Percentiles rank a stretch among this genome's conserved stretches.
phyloP scores from a whole-genome alignment of 2,888 invertebrate species.

The Hedychridium roseum region DNA sequence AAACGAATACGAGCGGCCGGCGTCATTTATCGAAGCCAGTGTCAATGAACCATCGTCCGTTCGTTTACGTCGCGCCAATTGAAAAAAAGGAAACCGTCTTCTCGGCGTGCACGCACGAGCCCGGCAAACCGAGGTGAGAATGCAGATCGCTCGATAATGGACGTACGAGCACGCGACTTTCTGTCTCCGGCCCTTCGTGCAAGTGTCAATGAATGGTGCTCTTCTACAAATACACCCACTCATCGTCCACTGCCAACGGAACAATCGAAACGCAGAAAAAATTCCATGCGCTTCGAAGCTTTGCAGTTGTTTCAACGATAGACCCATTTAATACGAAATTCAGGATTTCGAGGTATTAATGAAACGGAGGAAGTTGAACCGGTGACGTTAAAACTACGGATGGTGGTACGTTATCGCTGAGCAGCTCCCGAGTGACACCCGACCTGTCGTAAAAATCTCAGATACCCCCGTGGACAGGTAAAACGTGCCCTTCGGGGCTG shows the following conservation, averaged over 20 bases:
- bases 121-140: slow-evolving; percentile 1
- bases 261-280: not conserved
- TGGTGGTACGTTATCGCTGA: slow-evolving; percentile 56
- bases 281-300: slow-evolving; percentile 1
- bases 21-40: slow-evolving; percentile 37
- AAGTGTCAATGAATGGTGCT: slow-evolving; percentile 6
- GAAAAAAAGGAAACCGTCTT: not conserved
- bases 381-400: slow-evolving; percentile 56
- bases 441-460: slow-evolving; percentile 52
- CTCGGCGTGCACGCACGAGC: slow-evolving; percentile 4
- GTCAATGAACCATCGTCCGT: slow-evolving; percentile 15
- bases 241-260: not conserved
- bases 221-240: not conserved
- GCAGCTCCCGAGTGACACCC: slow-evolving; percentile 50
- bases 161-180: slow-evolving; percentile 19
- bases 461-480: slow-evolving; percentile 47
- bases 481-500: slow-evolving; percentile 38
- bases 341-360: not conserved
- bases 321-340: not conserved
- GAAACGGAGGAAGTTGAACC: not conserved
- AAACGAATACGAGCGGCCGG: slow-evolving; percentile 34
- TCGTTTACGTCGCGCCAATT: slow-evolving; percentile 13
- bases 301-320: not conserved
- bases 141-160: slow-evolving; percentile 24
- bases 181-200: slow-evolving; percentile 8